These are phyloP conservation scores for Parapristionchus giblindavisi DNA, from an alignment of 2,888 invertebrate genomes.

Conservation along the genomic window DNA sequence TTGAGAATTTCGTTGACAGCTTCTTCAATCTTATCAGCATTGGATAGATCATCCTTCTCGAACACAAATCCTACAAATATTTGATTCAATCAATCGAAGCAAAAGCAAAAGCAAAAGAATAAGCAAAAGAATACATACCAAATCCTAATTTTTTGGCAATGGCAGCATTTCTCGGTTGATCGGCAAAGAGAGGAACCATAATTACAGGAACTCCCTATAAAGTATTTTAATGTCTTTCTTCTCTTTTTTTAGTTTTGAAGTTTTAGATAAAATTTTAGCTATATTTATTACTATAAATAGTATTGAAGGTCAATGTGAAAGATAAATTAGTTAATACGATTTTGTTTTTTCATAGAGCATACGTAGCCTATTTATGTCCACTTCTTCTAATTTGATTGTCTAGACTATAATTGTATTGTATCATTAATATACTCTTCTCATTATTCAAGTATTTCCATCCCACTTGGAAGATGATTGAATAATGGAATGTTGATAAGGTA, in stretches of 20 bases:
- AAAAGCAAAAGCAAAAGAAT: not conserved
- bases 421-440: too few relatives aligned
- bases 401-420: too few relatives aligned
- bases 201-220: constrained; percentile 17
- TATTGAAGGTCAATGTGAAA: too few relatives aligned
- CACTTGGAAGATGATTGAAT: too few relatives aligned
- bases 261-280: too few relatives aligned
- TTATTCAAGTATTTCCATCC: too few relatives aligned
- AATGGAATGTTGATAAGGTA: too few relatives aligned
- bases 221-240: not conserved
- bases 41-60: constrained; percentile 20
- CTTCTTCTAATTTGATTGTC: too few relatives aligned
- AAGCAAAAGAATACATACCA: not conserved
- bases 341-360: too few relatives aligned
- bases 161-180: constrained; percentile 27
- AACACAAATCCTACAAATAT: constrained; percentile 1
- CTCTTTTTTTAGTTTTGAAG: not conserved
- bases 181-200: constrained; percentile 30
- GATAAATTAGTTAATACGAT: too few relatives aligned
- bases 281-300: too few relatives aligned
- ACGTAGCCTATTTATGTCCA: too few relatives aligned
- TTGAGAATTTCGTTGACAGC: constrained; percentile 18
- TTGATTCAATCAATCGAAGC: not conserved
- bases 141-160: constrained; percentile 29
- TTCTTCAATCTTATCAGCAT: constrained; percentile 11